phyloP scores from a whole-genome alignment of 2,888 invertebrate genomes.

The Diabrotica balteata region DNA sequence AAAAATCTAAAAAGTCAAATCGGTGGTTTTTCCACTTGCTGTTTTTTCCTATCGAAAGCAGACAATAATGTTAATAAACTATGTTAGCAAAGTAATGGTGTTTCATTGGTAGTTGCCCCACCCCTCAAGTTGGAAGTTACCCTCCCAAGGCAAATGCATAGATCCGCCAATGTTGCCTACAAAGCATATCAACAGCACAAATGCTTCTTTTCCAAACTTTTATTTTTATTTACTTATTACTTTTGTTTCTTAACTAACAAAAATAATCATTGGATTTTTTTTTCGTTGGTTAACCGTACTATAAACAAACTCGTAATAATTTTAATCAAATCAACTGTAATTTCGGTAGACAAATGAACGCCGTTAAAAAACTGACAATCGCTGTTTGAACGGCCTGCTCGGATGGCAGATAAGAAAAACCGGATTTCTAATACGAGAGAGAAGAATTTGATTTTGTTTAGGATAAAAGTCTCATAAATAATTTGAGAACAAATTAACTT shows the following conservation, averaged over 20 bases:
- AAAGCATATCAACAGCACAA: no score
- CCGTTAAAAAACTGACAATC: constrained; percentile 43
- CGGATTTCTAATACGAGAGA: constrained; percentile 39
- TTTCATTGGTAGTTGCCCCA: no score
- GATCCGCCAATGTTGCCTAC: no score
- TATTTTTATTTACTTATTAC: no score
- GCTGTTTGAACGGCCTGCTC: constrained; percentile 33
- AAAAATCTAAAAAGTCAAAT: background rate
- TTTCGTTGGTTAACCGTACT: background rate
- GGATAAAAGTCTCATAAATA: constrained; percentile 43
- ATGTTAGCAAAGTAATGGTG: no score
- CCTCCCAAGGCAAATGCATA: no score
- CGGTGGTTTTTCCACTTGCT: background rate
- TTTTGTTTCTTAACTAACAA: no score
- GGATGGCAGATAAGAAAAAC: constrained; percentile 40
- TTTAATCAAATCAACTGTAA: constrained; percentile 40
- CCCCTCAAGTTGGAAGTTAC: no score
- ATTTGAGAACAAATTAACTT: constrained; percentile 38
- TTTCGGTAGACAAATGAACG: constrained; percentile 41
- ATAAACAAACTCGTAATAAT: constrained; percentile 29
- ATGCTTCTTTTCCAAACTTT: no score
- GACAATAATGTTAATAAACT: no score
- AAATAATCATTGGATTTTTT: no score
- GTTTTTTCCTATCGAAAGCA: background rate
- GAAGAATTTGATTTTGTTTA: constrained; percentile 41